Conservation (phyloP, 2,113 vertebrate species). For the Pyrgilauda ruficollis region DNA sequence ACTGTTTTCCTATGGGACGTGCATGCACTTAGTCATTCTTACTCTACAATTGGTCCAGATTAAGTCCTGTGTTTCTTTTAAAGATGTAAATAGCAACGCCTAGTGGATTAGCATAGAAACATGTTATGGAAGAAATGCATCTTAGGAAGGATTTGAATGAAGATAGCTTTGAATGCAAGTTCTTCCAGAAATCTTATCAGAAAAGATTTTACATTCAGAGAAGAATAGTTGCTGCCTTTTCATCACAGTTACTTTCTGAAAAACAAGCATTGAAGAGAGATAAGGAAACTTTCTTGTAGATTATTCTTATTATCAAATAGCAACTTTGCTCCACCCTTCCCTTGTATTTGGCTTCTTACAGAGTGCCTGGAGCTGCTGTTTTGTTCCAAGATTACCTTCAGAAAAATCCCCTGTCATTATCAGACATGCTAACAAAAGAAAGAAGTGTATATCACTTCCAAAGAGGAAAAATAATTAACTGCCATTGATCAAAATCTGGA, state of each 20-base stretch:
- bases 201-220: conserved; percentile 19
- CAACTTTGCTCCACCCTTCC: conserved; percentile 55
- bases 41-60: background rate
- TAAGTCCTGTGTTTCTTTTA: background rate
- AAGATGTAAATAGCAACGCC: conserved; percentile 50
- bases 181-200: conserved; percentile 34
- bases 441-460: conserved; percentile 18
- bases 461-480: conserved; percentile 49
- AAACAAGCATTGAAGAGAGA: conserved; percentile 3
- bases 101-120: conserved; percentile 52
- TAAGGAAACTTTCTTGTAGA: conserved; percentile 41
- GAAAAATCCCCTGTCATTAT: conserved; percentile 62
- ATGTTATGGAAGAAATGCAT: background rate
- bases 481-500: conserved; percentile 15
- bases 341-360: conserved; percentile 46
- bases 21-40: background rate
- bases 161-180: conserved; percentile 8
- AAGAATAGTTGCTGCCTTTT: conserved; percentile 44
- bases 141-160: conserved; percentile 3
- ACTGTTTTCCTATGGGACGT: background rate
- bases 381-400: conserved; percentile 54
- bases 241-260: conserved; percentile 10
- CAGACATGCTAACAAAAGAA: conserved; percentile 51
- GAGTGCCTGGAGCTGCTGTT: conserved; percentile 12
- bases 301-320: conserved; percentile 39